Base-by-base conservation (phyloP, 2,797 vertebrate species). In the Phylloscopus collybita region DNA sequence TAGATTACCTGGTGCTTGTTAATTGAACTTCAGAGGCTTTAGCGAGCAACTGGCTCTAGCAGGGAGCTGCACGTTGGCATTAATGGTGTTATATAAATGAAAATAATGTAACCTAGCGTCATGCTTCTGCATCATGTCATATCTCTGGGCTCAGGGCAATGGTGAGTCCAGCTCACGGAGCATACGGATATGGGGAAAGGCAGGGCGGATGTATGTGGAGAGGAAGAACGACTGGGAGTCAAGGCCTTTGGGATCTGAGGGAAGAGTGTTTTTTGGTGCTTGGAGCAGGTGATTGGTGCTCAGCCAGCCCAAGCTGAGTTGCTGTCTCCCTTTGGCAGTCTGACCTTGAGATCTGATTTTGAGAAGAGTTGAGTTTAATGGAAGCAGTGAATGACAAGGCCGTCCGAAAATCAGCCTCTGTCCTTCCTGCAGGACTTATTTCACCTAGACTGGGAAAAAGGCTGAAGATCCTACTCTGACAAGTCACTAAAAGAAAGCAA, bases 1-100 rank as follows among this genome's bases (percentile, higher is more conserved):
- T 96, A 97, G 76, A 95, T 97, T 97, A 97, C 96, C 95, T 97
- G 94, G 70, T 71, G 92, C 93, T 96, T 97, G 95, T 94, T 97
- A 97, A 97, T 95, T 96, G 95, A 95, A 96, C 94, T 96, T 96
- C 95, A 95, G 96, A 96, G 86, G 94, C 91, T 96, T 96, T 96
- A 93, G 93, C 0, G 25, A 96, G 93, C 97, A 97, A 97, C 97
- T 97, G 96, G 89, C 92, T 93, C 71, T 76, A 91, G 90, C 81
- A 79, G 91, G 69, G 94, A 94, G 84, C 86, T 92, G 80, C 61
- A 53, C 79, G 94, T 93, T 38, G 94, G 82, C 78, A 97, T 94
- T 95, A 91, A 88, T 70, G 91, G 95, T 67, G 91, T 94, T 96
- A 90, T 79, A 95, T 85, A 95, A 96, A 96, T 93, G 91, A 96